Evolutionary conservation across 2,888 invertebrate species (phyloP), one percentile per base, ranked within the genome.

Genomic region (Drosophila maculinotata): DNA sequence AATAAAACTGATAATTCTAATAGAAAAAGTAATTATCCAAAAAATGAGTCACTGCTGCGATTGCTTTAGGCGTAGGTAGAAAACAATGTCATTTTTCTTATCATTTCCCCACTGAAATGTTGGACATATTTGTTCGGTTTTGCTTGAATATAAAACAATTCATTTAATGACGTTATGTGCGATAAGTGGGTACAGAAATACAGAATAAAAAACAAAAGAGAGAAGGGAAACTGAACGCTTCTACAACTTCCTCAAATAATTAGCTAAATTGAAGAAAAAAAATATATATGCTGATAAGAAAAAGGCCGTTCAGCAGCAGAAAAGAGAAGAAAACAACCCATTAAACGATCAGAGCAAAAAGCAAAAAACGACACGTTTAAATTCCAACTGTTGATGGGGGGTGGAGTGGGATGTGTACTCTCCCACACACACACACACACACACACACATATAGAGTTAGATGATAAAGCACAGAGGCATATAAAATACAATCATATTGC

Each of bases 211-310:
- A 38, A 33, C 14, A 23, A 7, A 35, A 20, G 15, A 17, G 6
- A 23, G 7, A n/a, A 38, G 52, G 10, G 3, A 17, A 35, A 25
- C 15, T 31, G 23, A 35, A 44, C n/a, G 20, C 20, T 10, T 26
- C 41, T 23, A 38, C 49, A 48, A 86, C 84, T 81, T 81, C 80
- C 80, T 74, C 48, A 67, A 74, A 67, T 62, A 81, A 83, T 81
- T 86, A 83, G 51, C 66, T 62, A 79, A 76, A 71, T 74, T 4
- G 17, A n/a, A 36, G 12, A 33, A 5, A 9, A 35, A 67, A 41
- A 51, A 60, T 64, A 58, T 48, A 59, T 63, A 59, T 38, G 17
- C 31, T 60, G 79, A 86, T 80, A 80, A 80, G 58, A 57, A 12
- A 31, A 57, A 47, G 30, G 44, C 30, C 23, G 10, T 36, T 30